Conservation (phyloP, 2,113 vertebrate species). For the Nicator chloris region DNA sequence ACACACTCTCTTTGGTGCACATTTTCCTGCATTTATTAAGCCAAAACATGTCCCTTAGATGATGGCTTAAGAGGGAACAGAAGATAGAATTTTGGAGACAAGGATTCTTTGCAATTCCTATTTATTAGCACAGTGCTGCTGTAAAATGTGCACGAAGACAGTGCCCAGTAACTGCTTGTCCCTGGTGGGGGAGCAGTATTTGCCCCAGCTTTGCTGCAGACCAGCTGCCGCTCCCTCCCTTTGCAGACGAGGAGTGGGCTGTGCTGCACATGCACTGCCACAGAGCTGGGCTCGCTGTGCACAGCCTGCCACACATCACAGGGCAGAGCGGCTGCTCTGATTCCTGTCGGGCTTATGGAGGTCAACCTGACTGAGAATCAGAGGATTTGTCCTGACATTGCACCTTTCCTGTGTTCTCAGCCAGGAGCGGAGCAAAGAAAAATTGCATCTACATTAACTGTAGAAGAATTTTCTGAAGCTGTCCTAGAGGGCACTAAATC, state of each 20-base stretch:
- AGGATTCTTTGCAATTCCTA: neutral
- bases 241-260: neutral
- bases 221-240: accelerated
- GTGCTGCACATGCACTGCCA: accelerated
- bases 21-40: neutral
- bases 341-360: neutral
- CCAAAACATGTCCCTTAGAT: neutral
- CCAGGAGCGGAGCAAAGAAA: constrained; percentile 2
- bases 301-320: neutral
- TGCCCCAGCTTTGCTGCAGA: neutral
- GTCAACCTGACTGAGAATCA: neutral
- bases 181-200: neutral
- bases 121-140: neutral
- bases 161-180: neutral
- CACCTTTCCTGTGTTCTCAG: neutral
- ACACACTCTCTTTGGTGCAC: accelerated
- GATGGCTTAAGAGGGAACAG: neutral
- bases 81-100: neutral
- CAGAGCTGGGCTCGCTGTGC: neutral
- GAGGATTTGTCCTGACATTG: neutral
- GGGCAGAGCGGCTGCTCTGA: neutral
- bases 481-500: constrained; percentile 21
- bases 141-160: neutral
- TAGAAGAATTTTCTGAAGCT: constrained; percentile 23
- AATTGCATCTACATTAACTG: constrained; percentile 17